Base-by-base conservation (phyloP, 2,888 invertebrate genomes). In the Oligia fasciuncula region DNA sequence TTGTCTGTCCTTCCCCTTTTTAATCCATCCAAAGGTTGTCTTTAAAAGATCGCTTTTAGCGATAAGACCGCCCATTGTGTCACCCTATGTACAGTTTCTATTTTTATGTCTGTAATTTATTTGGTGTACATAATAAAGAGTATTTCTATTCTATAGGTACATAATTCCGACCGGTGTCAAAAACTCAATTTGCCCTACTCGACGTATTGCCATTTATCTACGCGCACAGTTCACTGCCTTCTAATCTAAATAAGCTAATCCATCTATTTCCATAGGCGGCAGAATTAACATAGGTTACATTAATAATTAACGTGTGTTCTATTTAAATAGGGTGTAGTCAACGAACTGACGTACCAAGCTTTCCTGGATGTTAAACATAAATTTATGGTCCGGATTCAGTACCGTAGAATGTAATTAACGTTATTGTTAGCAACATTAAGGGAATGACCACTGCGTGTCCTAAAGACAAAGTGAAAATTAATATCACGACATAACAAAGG, bases 221-320 rank as follows among this genome's bases (percentile, higher is more conserved):
- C 0, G 51, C 63, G 66, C 43, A 76, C 76, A 76, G 87, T 71
- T 80, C 77, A 60, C 72, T 73, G 65, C 77, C 67, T 74, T 75
- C 73, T 81, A 78, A 83, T 83, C 83, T 88, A 71, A 88, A 81
- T 85, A 78, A 80, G 84, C 63, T 77, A 79, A 79, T 81, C 76
- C 80, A 79, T 84, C 66, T 76, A 76, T 77, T 73, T 71, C 69
- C 79, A 85, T 70, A 74, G 73, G 76, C 74, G 68, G n/a, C 65
- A 46, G 71, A 82, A 84, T 88, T 82, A 82, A 76, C 84, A 82
- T 86, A 81, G 76, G 80, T 80, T 76, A 79, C 84, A n/a, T 86
- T 85, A 88, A 85, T 88, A 88, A 88, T 88, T 87, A 88, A 80
- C 80, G 65, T 54, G 77, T 80, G 83, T 83, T 69, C 71, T 74